Percentiles rank a stretch among this genome's conserved stretches.
Evolutionary conservation across 1,140 invertebrate genomes (phyloP).

Genomic region (Drosophila pandora): DNA sequence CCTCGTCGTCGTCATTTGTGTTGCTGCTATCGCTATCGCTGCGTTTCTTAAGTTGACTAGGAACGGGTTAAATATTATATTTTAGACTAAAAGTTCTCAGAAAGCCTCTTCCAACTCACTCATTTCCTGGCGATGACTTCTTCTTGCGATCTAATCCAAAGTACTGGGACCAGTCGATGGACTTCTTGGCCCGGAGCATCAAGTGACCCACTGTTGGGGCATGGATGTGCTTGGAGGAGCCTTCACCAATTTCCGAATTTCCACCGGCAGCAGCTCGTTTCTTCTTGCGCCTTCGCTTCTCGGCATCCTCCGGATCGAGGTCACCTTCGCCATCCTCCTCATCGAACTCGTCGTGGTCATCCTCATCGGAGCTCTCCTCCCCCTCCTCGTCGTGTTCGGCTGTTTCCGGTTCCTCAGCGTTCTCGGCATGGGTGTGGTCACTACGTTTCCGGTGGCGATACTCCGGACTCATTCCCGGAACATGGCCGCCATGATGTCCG

Average conservation of each 20-base stretch:
- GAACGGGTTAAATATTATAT: not conserved
- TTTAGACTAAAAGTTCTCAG: not conserved
- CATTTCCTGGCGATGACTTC: slow-evolving; percentile 84
- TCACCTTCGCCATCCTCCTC: slow-evolving; percentile 82
- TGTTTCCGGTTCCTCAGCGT: slow-evolving; percentile 79
- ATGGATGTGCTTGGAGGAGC: slow-evolving; percentile 46
- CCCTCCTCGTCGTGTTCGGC: slow-evolving; percentile 84
- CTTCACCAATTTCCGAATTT: not conserved
- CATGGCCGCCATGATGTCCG: slow-evolving; percentile 45
- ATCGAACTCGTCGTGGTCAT: slow-evolving; percentile 85
- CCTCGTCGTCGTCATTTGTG: slow-evolving; percentile 27
- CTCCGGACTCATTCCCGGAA: slow-evolving; percentile 33
- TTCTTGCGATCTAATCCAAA: slow-evolving; percentile 92
- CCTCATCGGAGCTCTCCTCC: slow-evolving; percentile 77
- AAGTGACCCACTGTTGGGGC: slow-evolving; percentile 58
- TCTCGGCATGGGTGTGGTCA: slow-evolving; percentile 70
- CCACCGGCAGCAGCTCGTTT: slow-evolving; percentile 57
- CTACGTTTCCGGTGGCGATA: slow-evolving; percentile 77
- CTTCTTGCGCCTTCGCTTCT: slow-evolving; percentile 79
- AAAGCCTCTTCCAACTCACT: slow-evolving; percentile 42
- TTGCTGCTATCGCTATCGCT: slow-evolving; percentile 32
- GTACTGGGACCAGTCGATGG: slow-evolving; percentile 93
- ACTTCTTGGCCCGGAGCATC: slow-evolving; percentile 87
- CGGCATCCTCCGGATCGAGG: slow-evolving; percentile 67
- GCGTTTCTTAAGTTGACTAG: slow-evolving; percentile 52